Conservation (phyloP, 2,113 vertebrate species). For the Hippolais icterina region DNA sequence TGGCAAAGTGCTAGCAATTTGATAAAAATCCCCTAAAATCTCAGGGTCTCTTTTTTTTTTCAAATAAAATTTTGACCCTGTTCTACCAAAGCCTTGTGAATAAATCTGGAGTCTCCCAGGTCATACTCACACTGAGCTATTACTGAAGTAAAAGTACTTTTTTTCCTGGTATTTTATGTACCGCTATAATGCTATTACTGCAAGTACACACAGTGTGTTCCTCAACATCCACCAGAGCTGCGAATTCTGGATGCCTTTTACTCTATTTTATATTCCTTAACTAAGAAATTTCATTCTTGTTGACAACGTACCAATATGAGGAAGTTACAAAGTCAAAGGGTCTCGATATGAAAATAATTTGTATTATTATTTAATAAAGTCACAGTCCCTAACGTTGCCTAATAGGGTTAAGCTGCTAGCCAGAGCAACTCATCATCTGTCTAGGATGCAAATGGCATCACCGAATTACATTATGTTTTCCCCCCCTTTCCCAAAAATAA, state of each 20-base stretch:
- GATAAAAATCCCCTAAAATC: background rate
- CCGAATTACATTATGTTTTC: constrained; percentile 51
- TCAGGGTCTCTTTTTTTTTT: too few species aligned
- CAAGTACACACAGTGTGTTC: background rate
- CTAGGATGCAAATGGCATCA: constrained; percentile 69
- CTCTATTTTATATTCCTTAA: constrained; percentile 16
- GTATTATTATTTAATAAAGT: constrained; percentile 74
- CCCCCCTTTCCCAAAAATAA: constrained; percentile 7
- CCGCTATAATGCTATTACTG: background rate
- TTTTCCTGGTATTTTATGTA: background rate
- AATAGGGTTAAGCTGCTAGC: constrained; percentile 72
- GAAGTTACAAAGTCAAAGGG: constrained; percentile 60
- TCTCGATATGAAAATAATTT: constrained; percentile 57
- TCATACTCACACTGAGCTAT: background rate
- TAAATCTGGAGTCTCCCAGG: background rate
- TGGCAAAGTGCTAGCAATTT: background rate
- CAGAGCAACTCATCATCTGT: constrained; percentile 75
- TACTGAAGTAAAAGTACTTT: background rate
- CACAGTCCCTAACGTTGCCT: constrained; percentile 61
- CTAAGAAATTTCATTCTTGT: constrained; percentile 36
- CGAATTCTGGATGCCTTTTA: constrained; percentile 45
- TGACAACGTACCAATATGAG: constrained; percentile 9
- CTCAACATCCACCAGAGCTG: constrained; percentile 25
- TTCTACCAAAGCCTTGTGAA: background rate
- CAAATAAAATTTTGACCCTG: background rate